Evolutionary conservation across 2,797 vertebrate species (phyloP), one percentile per base, ranked within the genome.

Genomic region (Decapterus maruadsi): DNA sequence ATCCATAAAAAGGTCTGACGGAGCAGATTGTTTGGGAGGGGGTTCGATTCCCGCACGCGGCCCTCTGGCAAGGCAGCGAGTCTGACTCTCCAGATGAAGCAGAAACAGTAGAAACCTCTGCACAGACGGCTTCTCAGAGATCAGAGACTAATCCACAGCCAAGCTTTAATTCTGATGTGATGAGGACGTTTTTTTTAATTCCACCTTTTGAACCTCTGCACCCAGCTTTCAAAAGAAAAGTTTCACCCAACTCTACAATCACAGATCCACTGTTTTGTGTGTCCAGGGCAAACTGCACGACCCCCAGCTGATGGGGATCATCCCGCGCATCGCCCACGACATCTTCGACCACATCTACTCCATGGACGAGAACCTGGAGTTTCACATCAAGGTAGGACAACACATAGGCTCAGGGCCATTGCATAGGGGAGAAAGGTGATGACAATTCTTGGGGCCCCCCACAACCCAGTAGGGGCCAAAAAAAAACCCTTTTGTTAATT

Each of bases 261-360:
- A 34, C 31, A 34, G 3, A 34, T 34, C 4, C 31, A 34, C 31
- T 5, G 31, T 34, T 34, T 72, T n/a, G 22, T 69, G 59, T 82
- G 81, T 26, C 0, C 89, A 98, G 97, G 97, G 97, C 6, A 98
- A 97, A 60, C 94, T 98, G 16, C 97, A 99, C 4, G 95, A 99
- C 91, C 93, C 93, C 22, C 96, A 98, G 82, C 93, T 97, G 78
- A 98, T 99, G 97, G 97, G 97, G 4, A 98, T 99, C 89, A 98
- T 99, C 80, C 97, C 97, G 2, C 96, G 97, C 38, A 98, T 99
- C 0, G 94, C 97, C 19, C 95, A 93, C 0, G 97, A 98, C 93
- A 98, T 99, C 91, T 99, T 99, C 1, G 96, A 98, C 92, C 97
- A 98, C 89, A 98, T 99, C 93, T 99, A 98, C 93, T 98, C 97